A percentile compares a stretch with the other conserved stretches of the same genome.
These are phyloP conservation scores for Portevinia maculata DNA, from an alignment of 2,888 invertebrate species.

Conservation along the genomic window DNA sequence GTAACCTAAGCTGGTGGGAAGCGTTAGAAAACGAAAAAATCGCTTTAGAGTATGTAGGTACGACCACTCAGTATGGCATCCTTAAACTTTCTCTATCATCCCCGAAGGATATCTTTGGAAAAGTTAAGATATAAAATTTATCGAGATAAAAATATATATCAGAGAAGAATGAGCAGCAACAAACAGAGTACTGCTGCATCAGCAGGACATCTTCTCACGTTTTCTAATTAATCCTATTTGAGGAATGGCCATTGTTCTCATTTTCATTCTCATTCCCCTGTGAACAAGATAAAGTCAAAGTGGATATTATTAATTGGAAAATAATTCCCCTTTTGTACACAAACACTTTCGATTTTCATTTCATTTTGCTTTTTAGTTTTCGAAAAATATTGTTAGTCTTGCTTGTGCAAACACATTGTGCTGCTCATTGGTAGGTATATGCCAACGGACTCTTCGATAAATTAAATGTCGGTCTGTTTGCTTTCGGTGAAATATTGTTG, in stretches of 20 bases:
- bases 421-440: conserved; percentile 1
- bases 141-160: conserved; percentile 20
- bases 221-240: conserved; percentile 69
- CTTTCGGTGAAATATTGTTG: conserved; percentile 7
- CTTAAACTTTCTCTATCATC: conserved; percentile 39
- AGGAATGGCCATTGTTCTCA: conserved; percentile 57
- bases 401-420: conserved; percentile 51
- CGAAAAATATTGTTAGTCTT: conserved; percentile 45
- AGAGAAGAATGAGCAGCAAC: not conserved
- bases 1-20: conserved; percentile 14
- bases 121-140: conserved; percentile 39
- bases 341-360: conserved; percentile 33
- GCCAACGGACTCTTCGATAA: not conserved
- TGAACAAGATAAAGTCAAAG: conserved; percentile 65
- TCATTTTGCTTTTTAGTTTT: conserved; percentile 48
- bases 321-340: conserved; percentile 44
- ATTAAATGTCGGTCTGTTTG: conserved; percentile 17
- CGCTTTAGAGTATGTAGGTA: conserved; percentile 25
- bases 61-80: conserved; percentile 35
- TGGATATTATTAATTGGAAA: conserved; percentile 70
- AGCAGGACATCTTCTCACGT: conserved; percentile 71
- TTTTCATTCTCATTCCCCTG: conserved; percentile 31
- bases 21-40: conserved; percentile 41
- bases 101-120: not conserved
- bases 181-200: conserved; percentile 47